Base-by-base conservation (phyloP, 1,140 invertebrate genomes). In the Drosophila willistoni region DNA sequence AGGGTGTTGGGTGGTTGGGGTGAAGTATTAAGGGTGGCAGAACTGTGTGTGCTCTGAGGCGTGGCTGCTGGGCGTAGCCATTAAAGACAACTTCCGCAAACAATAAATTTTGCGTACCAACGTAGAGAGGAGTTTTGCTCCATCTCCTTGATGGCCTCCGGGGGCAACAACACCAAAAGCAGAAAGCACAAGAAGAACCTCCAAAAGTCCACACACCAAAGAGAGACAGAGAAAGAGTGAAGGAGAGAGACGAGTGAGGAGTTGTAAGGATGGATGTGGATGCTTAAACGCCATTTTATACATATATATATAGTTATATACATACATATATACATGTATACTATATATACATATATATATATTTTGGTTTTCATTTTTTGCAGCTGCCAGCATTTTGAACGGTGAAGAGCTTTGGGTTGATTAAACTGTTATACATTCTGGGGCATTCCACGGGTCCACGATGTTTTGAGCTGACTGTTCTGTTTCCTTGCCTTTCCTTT, bases 51-150 rank as follows among this genome's bases (percentile, higher is more conserved):
- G n/a, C 29, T 42, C 13, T 12, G 29, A 51, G 54, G 72, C 61
- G 64, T 71, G 79, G 76, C 83, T 68, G 69, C 70, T 72, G 66
- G 68, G 68, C 73, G 55, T 44, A 62, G 77, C 83, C 84, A 87
- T 87, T 87, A 87, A 87, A 87, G 79, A 89, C 83, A 89, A 83
- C 79, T 87, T 87, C 83, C 83, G 83, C 73, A 80, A 87, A 83
- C 84, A 83, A 87, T 87, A 87, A 87, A 87, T 87, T 80, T 61
- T 65, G 68, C 72, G 59, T 62, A 67, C 73, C 79, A 73, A 83
- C 17, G 44, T 51, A 7, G 44, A 82, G 76, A 68, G 73, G 76
- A 29, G 29, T 29, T 47, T 51, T 51, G 44, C 72, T 59, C 12
- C 36, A 12, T 64, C 64, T 73, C 71, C 71, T 71, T 42, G 9